These are phyloP conservation scores for Malurus leucopterus DNA, from an alignment of 2,797 vertebrate genomes.

Conservation along the genomic window DNA sequence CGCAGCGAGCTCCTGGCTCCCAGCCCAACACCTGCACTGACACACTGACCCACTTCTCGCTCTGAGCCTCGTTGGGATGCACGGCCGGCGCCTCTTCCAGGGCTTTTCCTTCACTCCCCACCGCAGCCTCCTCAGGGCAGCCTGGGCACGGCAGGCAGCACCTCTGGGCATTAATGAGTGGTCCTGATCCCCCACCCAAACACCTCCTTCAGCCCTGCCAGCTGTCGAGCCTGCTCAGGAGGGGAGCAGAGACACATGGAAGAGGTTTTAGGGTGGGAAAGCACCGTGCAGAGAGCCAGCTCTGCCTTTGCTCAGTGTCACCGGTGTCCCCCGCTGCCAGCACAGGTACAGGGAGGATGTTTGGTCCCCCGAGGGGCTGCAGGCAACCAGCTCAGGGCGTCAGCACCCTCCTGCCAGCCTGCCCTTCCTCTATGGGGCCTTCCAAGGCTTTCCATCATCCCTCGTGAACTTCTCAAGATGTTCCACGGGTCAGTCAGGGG, in stretches of 20 bases:
- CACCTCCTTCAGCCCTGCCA: not conserved
- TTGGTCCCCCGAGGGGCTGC: not conserved
- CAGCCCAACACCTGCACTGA: slow-evolving; percentile 56
- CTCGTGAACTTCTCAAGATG: not conserved
- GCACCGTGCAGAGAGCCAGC: fast-evolving
- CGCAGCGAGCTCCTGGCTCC: slow-evolving; percentile 3
- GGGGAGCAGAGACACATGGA: not conserved
- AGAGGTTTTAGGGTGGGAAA: not conserved
- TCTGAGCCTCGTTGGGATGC: not conserved
- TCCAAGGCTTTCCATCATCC: not conserved
- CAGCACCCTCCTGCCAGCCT: not conserved
- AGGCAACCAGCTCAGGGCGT: not conserved
- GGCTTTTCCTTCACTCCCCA: not conserved
- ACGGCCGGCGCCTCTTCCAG: not conserved
- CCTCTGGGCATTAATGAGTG: not conserved
- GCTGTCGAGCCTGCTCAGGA: not conserved
- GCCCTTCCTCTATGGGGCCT: not conserved
- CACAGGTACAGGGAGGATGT: fast-evolving
- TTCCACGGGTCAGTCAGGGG: not conserved
- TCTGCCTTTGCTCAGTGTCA: not conserved
- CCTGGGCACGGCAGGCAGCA: not conserved
- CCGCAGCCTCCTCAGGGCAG: not conserved
- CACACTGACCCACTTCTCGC: slow-evolving; percentile 54
- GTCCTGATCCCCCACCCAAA: not conserved
- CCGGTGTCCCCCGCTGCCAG: fast-evolving